These are phyloP conservation scores for Limnephilus marmoratus DNA, from an alignment of 2,888 invertebrate species.

Conservation along the genomic window DNA sequence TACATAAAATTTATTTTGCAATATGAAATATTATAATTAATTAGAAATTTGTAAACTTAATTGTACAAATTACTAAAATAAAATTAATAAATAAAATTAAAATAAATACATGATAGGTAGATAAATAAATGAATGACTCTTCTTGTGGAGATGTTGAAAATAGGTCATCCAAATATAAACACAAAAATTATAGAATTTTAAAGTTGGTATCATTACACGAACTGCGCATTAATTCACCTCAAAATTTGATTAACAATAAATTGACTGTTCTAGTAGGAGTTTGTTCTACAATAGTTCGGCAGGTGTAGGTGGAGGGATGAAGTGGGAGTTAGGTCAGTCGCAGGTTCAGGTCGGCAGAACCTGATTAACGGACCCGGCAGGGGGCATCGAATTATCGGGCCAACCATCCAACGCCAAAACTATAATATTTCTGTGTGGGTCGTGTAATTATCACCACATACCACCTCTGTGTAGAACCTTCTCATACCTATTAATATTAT, in stretches of 20 bases:
- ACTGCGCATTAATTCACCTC: background rate
- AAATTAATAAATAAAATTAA: too few relatives aligned
- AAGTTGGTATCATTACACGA: background rate
- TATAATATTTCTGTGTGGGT: background rate
- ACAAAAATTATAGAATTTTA: background rate
- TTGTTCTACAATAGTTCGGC: background rate
- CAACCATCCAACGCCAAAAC: slow-evolving; percentile 4
- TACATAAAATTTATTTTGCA: too few relatives aligned
- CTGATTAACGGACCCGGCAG: slow-evolving; percentile 16
- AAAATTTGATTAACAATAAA: background rate
- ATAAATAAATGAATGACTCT: too few relatives aligned
- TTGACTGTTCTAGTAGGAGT: background rate
- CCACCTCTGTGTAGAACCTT: background rate
- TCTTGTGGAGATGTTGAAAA: too few relatives aligned
- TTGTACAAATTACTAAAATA: too few relatives aligned
- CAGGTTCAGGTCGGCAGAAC: slow-evolving; percentile 3
- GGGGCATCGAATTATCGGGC: slow-evolving; percentile 27
- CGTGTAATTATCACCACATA: background rate
- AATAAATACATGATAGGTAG: too few relatives aligned
- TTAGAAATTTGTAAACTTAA: too few relatives aligned
- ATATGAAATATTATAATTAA: too few relatives aligned
- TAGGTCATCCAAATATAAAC: too few relatives aligned
- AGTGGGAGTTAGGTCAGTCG: background rate
- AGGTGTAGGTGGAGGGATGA: background rate
- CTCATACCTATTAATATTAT: background rate